Percentiles rank a stretch among this genome's conserved stretches.
These are phyloP conservation scores for Lagopus muta DNA, from an alignment of 2,113 vertebrate species.

Conservation along the genomic window DNA sequence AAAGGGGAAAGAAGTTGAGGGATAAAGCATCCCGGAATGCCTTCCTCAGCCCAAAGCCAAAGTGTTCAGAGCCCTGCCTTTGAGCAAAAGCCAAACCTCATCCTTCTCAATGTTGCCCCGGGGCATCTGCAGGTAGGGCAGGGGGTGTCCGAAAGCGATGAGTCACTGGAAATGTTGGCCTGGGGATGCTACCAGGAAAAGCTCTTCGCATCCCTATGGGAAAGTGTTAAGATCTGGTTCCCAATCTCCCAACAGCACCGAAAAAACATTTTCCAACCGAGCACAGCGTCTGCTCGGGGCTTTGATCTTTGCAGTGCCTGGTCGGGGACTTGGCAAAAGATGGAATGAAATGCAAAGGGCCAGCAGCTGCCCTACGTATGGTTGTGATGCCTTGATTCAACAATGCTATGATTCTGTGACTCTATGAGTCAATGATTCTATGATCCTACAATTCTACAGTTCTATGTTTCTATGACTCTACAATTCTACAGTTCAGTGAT, in stretches of 20 bases:
- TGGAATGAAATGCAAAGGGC: not conserved
- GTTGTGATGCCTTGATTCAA: too few species aligned
- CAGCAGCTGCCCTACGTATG: not conserved
- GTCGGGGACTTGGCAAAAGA: not conserved
- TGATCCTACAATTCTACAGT: too few species aligned
- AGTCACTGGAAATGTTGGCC: not conserved
- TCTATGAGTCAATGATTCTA: too few species aligned
- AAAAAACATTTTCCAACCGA: conserved; percentile 15
- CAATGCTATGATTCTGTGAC: too few species aligned
- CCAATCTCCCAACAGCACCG: not conserved
- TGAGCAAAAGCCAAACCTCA: not conserved
- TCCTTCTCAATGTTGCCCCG: not conserved
- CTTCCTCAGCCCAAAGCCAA: not conserved
- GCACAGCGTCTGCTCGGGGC: not conserved
- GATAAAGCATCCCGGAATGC: not conserved
- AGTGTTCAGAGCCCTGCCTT: not conserved
- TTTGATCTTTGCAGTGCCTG: conserved; percentile 55
- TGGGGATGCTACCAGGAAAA: conserved; percentile 17
- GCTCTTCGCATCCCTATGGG: conserved; percentile 52
- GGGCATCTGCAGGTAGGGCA: not conserved
- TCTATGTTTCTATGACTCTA: too few species aligned
- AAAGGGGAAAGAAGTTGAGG: not conserved
- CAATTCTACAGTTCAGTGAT: too few species aligned
- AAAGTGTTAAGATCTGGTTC: conserved; percentile 51
- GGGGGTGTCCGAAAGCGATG: not conserved